Percentiles rank a stretch among this genome's conserved stretches.
phyloP scores from a whole-genome alignment of 2,888 invertebrate genomes.

The Amphipyra tragopoginis region DNA sequence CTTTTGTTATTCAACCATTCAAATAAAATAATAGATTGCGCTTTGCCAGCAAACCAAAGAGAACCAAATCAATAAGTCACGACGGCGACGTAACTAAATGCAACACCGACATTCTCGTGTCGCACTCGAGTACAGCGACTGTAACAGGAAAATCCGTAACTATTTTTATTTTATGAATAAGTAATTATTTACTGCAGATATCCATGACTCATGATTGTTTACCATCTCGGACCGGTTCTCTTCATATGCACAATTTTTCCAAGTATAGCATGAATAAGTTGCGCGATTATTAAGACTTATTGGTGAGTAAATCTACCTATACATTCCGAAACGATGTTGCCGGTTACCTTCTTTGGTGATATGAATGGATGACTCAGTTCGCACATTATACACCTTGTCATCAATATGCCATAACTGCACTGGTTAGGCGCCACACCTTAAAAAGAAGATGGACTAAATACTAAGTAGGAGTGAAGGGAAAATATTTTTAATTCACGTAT shows the following conservation, averaged over 20 bases:
- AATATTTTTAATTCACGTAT: slow-evolving; percentile 14
- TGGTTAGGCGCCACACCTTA: slow-evolving; percentile 45
- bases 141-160: slow-evolving; percentile 69
- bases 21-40: slow-evolving; percentile 17
- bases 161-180: slow-evolving; percentile 64
- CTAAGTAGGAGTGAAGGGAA: slow-evolving; percentile 32
- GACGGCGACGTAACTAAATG: slow-evolving; percentile 42
- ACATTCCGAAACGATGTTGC: slow-evolving; percentile 62
- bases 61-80: slow-evolving; percentile 48
- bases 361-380: slow-evolving; percentile 71
- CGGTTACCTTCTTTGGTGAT: slow-evolving; percentile 70
- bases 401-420: slow-evolving; percentile 51
- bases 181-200: slow-evolving; percentile 65
- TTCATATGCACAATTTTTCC: slow-evolving; percentile 77
- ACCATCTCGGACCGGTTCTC: slow-evolving; percentile 74
- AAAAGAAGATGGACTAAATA: slow-evolving; percentile 29
- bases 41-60: slow-evolving; percentile 15
- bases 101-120: slow-evolving; percentile 24
- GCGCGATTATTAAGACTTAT: slow-evolving; percentile 65
- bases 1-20: slow-evolving; percentile 25
- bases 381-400: slow-evolving; percentile 46
- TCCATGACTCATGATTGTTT: slow-evolving; percentile 76
- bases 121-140: slow-evolving; percentile 34
- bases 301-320: slow-evolving; percentile 70
- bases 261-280: slow-evolving; percentile 77